Conservation (phyloP, 2,797 vertebrate genomes). For the Sebastolobus alascanus region DNA sequence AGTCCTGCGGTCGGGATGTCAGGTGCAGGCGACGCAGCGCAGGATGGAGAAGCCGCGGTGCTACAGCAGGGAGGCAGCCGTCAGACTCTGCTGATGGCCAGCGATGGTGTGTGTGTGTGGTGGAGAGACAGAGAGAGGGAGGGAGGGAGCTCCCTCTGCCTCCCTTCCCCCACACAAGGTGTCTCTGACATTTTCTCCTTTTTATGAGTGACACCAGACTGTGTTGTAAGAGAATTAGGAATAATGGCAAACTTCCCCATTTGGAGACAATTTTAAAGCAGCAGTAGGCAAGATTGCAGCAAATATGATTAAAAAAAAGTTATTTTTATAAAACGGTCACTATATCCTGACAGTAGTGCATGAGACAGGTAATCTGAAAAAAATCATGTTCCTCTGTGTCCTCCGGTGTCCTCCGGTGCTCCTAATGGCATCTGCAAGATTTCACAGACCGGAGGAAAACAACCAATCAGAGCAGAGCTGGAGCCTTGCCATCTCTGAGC, state of each 20-base stretch:
- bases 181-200: constrained; percentile 49
- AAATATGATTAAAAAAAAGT: too few relatives aligned
- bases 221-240: neutral
- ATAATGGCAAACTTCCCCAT: neutral
- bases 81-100: constrained; percentile 66
- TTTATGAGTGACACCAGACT: constrained; percentile 13
- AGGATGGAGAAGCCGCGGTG: constrained; percentile 44
- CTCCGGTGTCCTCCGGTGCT: too few relatives aligned
- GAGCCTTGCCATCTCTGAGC: too few relatives aligned
- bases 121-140: neutral
- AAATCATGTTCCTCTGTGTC: too few relatives aligned
- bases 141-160: neutral
- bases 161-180: constrained; percentile 66
- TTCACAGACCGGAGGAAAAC: too few relatives aligned
- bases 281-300: too few relatives aligned
- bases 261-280: neutral
- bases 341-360: too few relatives aligned
- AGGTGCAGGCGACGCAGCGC: constrained; percentile 44
- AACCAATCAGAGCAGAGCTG: too few relatives aligned
- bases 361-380: too few relatives aligned
- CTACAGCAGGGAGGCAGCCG: constrained; percentile 68
- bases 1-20: constrained; percentile 39
- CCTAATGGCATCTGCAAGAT: too few relatives aligned
- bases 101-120: constrained; percentile 36
- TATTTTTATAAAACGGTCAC: too few relatives aligned